Evolutionary conservation across 2,113 vertebrate genomes (phyloP), one percentile per base, ranked within the genome.

Genomic region (Hystrix brachyura): DNA sequence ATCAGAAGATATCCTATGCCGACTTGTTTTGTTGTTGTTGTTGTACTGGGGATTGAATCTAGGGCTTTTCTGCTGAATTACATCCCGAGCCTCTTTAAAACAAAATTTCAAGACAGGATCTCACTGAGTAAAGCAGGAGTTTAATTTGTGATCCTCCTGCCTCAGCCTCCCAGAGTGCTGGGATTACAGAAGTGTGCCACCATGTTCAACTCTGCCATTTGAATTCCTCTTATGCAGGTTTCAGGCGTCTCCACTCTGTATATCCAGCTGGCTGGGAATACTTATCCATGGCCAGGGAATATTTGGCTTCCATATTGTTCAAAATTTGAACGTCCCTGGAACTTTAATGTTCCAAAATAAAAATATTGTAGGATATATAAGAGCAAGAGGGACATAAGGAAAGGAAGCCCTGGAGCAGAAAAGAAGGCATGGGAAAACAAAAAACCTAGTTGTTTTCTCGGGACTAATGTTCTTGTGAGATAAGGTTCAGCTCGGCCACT

Each of bases 281-380:
- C 38, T 94, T 94, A 87, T 34, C 62, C 38, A 80, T 74, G 38
- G 18, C 43, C 25, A 79, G n/a, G 87, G 21, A 91, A n/a, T 89
- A 53, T 89, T 79, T 96, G 80, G 3, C 38, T 94, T 88, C 48
- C 46, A 69, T 76, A 69, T 84, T 72, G 48, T 60, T 86, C 60
- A 93, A 85, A 93, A 67, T 67, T 71, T 88, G 64, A 71, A 80
- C 78, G 27, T 83, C 79, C 46, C 48, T 92, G 74, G 12, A 94
- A 72, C 32, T 93, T 71, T 69, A 94, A 94, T 17, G 69, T 92
- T 94, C 13, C 34, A 74, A 92, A 92, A 57, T 90, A 71, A 82
- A 96, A 69, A 94, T 93, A 57, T 85, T 19, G 34, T 27, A 94
- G 19, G 18, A 76, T 65, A 72, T 3, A 67, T 4, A 93, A 87